Conservation (phyloP, 1,140 invertebrate genomes). For the Formica exsecta region DNA sequence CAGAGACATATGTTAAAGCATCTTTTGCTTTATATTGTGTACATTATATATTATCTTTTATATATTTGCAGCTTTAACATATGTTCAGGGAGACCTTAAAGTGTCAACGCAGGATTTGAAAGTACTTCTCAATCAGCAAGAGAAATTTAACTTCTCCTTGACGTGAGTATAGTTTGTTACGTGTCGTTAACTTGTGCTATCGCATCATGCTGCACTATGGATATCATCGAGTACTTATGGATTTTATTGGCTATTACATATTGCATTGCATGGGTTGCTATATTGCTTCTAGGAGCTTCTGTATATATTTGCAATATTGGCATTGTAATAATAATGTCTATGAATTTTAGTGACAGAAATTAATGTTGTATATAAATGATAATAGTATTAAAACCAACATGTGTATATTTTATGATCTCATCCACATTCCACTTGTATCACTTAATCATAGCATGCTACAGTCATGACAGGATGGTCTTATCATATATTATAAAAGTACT, state of each 20-base stretch:
- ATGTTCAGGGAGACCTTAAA: conserved; percentile 68
- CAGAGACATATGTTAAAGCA: background rate
- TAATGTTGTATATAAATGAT: background rate
- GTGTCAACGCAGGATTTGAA: conserved; percentile 84
- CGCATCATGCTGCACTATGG: too few species aligned
- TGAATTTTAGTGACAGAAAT: background rate
- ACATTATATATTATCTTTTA: background rate
- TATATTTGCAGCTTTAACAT: conserved; percentile 68
- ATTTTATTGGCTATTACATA: conserved; percentile 50
- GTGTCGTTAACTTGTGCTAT: background rate
- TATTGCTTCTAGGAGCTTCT: background rate
- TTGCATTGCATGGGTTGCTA: background rate
- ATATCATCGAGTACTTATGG: conserved; percentile 5
- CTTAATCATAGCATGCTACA: background rate
- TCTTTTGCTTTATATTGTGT: background rate
- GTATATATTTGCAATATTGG: background rate
- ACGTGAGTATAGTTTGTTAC: conserved; percentile 77
- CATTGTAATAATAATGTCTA: background rate
- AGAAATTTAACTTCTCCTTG: conserved; percentile 80
- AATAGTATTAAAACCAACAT: background rate
- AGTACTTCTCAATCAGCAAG: conserved; percentile 78
- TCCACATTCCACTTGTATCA: background rate
- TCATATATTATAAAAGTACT: background rate
- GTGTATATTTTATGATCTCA: conserved; percentile 7
- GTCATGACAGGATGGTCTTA: background rate